These are phyloP conservation scores for Anoplius nigerrimus DNA, from an alignment of 2,888 invertebrate genomes.

Conservation along the genomic window DNA sequence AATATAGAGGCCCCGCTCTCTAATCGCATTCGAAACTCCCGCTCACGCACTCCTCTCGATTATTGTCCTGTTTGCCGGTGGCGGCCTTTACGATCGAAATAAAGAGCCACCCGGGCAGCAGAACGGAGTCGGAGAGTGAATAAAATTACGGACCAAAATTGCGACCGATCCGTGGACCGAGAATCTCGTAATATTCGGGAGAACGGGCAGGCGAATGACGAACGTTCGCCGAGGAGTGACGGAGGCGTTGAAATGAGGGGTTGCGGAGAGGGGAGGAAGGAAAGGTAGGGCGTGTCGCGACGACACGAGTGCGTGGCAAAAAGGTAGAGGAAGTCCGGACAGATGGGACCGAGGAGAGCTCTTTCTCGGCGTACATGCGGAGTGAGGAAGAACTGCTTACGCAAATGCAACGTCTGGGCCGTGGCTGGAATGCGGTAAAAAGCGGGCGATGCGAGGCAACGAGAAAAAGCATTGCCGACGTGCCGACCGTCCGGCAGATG, in stretches of 20 bases:
- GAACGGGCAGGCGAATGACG: not conserved
- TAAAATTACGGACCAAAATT: no score
- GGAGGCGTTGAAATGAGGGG: not conserved
- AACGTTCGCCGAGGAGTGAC: not conserved
- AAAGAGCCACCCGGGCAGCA: conserved; percentile 37
- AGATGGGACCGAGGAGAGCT: conserved; percentile 53
- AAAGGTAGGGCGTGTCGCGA: conserved; percentile 29
- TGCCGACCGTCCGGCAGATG: conserved; percentile 61
- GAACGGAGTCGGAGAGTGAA: conserved; percentile 58
- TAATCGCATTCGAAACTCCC: conserved; percentile 70
- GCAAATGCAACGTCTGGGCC: conserved; percentile 65
- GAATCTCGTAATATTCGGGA: not conserved
- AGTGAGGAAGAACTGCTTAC: conserved; percentile 63
- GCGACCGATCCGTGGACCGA: conserved; percentile 13
- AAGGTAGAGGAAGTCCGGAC: conserved; percentile 52
- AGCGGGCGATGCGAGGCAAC: conserved; percentile 50
- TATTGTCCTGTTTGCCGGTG: conserved; percentile 55
- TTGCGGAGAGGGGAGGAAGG: conserved; percentile 9
- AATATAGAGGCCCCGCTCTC: conserved; percentile 51
- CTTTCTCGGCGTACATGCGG: conserved; percentile 28
- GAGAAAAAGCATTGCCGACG: conserved; percentile 59
- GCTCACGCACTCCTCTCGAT: conserved; percentile 51
- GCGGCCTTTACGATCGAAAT: conserved; percentile 66
- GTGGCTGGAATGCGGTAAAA: conserved; percentile 67
- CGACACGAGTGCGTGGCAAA: conserved; percentile 37